Base-by-base conservation (phyloP, 2,113 vertebrate species). In the Piprites chloris region DNA sequence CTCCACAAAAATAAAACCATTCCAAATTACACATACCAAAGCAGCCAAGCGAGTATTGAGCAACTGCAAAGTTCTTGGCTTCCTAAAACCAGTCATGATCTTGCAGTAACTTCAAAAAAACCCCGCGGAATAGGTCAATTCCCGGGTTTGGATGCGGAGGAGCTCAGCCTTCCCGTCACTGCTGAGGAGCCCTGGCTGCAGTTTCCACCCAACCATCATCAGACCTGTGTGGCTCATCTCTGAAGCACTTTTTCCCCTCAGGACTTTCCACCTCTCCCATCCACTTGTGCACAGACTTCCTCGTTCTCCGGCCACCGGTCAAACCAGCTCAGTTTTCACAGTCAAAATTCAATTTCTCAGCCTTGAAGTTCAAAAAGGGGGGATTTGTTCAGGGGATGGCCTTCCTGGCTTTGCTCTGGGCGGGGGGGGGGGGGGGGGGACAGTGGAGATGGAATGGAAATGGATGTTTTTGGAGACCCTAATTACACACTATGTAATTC, bases 11-110 rank as follows among this genome's bases (percentile, higher is more conserved):
- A 78, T 6, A 46, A 94, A 94, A 65, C 32, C 6, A 21, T n/a
- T 73, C 75, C 82, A 87, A 76, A 62, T 12, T 46, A 63, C 55
- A 55, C 79, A 19, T 27, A 24, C 1, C 7, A 83, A 86, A 61
- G 80, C 69, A 84, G 87, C 73, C 26, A 62, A 94, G 69, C 0
- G 6, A 94, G 66, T 68, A 65, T 22, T 93, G 94, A 93, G 90
- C 94, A 95, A 91, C 35, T 82, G 35, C 52, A 58, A 68, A 85
- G 78, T 6, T 69, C 58, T 9, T 55, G 15, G 95, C 78, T 93
- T 85, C 72, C 79, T 33, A n/a, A 79, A 66, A 52, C 4, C 62
- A 49, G 73, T 53, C 49, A 62, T 39, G 69, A 85, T 78, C 81
- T 73, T 73, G 82, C 87, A 79, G 33, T 5, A 84, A 80, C n/a